phyloP scores from a whole-genome alignment of 2,888 invertebrate genomes.

The Metallyticus violacea region DNA sequence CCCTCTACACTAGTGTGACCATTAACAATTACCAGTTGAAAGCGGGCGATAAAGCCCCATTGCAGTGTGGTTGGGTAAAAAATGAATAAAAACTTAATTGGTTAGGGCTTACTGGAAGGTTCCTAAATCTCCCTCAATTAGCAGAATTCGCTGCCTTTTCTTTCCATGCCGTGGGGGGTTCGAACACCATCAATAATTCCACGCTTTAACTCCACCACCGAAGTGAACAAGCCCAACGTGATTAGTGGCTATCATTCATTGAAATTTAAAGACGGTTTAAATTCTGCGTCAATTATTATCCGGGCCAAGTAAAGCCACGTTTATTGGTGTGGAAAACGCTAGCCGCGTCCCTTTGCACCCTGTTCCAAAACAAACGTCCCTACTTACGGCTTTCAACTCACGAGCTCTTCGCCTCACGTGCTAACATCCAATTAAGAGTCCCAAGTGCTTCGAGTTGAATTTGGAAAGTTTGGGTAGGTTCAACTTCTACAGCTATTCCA shows the following conservation, averaged over 20 bases:
- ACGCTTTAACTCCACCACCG: background rate
- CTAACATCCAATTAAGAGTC: background rate
- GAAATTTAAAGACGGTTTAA: constrained; percentile 17
- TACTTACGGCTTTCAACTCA: no score
- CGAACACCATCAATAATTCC: background rate
- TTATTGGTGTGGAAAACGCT: background rate
- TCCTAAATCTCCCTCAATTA: background rate
- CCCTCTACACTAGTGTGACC: background rate
- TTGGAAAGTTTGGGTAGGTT: no score
- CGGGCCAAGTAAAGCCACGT: background rate
- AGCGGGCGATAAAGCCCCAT: background rate
- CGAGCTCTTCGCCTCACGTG: background rate
- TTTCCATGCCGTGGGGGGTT: background rate
- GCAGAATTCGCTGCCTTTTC: background rate
- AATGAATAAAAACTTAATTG: background rate
- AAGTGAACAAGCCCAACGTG: background rate
- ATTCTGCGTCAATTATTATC: constrained; percentile 12
- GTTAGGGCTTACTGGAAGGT: background rate
- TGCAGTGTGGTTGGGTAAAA: background rate
- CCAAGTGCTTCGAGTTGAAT: no score
- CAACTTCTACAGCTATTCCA: no score
- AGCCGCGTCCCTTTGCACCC: background rate
- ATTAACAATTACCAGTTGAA: background rate
- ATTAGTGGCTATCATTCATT: background rate
- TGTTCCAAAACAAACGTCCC: background rate